phyloP scores from a whole-genome alignment of 2,888 invertebrate genomes.

The Tinea semifulvella region DNA sequence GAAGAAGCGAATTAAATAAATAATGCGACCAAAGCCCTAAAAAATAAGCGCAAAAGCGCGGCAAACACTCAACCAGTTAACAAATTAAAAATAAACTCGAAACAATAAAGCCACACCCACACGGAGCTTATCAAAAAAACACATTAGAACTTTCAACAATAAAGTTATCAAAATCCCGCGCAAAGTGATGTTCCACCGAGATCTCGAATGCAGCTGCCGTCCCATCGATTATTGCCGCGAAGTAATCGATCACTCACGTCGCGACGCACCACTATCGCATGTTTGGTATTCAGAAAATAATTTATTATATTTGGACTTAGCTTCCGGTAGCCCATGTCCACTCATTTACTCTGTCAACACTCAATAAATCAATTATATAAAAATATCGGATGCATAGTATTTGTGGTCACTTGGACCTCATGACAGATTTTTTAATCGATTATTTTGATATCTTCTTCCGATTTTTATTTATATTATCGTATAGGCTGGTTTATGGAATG shows the following conservation, averaged over 20 bases:
- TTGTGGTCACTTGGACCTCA: background rate
- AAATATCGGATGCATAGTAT: slow-evolving; percentile 17
- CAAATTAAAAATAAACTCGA: background rate
- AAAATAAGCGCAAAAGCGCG: too few species aligned
- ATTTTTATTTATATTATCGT: too few species aligned
- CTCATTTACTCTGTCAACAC: slow-evolving; percentile 46
- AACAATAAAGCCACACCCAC: slow-evolving; percentile 5
- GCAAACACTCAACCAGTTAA: background rate
- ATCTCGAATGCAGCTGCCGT: slow-evolving; percentile 30
- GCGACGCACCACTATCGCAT: slow-evolving; percentile 32
- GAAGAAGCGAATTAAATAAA: too few species aligned
- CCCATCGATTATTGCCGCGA: slow-evolving; percentile 33
- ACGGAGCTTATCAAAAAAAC: background rate
- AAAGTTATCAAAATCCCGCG: slow-evolving; percentile 29
- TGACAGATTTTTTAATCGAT: background rate
- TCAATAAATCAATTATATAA: slow-evolving; percentile 58
- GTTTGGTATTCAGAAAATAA: slow-evolving; percentile 30
- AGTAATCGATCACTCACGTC: slow-evolving; percentile 41
- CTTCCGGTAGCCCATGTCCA: slow-evolving; percentile 43
- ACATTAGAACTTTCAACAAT: slow-evolving; percentile 28
- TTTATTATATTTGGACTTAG: slow-evolving; percentile 53
- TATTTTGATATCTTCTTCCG: slow-evolving; percentile 10
- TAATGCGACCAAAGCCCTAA: too few species aligned
- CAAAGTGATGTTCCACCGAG: slow-evolving; percentile 22
- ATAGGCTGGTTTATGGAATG: too few species aligned